Evolutionary conservation across 2,113 vertebrate species (phyloP).

Genomic region (Apodemus speciosus): DNA sequence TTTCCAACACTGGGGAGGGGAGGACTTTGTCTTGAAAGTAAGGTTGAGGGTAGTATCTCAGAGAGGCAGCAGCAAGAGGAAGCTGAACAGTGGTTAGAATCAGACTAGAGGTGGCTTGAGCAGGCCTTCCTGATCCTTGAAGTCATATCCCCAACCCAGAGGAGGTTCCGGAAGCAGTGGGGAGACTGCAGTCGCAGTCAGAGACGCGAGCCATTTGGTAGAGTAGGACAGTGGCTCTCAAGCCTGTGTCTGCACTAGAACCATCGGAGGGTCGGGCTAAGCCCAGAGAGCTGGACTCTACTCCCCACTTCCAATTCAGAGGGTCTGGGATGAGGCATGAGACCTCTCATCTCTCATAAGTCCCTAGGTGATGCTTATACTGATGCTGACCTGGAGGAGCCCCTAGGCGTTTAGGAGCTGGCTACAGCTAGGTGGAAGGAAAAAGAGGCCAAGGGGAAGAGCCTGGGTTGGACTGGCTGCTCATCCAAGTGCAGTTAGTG

Average conservation of each 20-base stretch:
- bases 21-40: neutral
- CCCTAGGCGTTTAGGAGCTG: neutral
- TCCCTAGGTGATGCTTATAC: neutral
- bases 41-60: neutral
- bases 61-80: neutral
- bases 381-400: neutral
- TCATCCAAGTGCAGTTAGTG: neutral
- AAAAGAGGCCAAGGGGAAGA: neutral
- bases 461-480: neutral
- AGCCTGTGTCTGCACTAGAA: neutral
- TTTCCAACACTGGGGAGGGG: neutral
- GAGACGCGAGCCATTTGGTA: neutral
- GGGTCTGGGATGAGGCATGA: neutral
- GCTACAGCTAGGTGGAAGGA: neutral
- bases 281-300: no score
- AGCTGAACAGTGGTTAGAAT: neutral
- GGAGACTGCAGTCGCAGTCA: no score
- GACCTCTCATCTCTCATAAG: neutral
- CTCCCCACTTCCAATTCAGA: neutral
- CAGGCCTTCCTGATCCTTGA: neutral
- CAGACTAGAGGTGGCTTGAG: neutral
- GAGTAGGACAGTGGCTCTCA: neutral
- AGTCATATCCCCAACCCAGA: accelerated
- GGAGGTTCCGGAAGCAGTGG: accelerated
- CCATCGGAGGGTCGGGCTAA: neutral